Evolutionary conservation across 2,797 vertebrate species (phyloP).

Genomic region (Lacerta bilineata): DNA sequence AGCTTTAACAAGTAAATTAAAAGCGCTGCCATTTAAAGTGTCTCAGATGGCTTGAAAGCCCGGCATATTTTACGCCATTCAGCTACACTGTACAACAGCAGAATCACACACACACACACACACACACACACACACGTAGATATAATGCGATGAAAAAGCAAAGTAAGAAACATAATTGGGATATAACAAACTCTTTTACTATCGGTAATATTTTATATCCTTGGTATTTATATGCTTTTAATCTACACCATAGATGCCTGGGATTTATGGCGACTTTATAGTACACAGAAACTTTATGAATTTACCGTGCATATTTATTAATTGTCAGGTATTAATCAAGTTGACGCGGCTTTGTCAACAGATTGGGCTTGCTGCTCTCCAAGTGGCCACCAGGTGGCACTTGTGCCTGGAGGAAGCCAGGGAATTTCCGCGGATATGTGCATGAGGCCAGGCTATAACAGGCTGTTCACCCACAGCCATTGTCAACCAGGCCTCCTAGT

Average conservation of each 20-base stretch:
- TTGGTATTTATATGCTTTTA: conserved; percentile 35
- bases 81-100: conserved; percentile 6
- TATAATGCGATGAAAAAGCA: neutral
- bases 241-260: conserved; percentile 28
- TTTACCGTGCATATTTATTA: conserved; percentile 34
- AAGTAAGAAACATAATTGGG: conserved; percentile 25
- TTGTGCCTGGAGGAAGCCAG: neutral
- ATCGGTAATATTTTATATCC: conserved; percentile 23
- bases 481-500: neutral
- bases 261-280: conserved; percentile 45
- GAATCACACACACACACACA: neutral
- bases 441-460: too few species aligned
- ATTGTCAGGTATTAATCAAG: conserved; percentile 33
- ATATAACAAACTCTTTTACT: conserved; percentile 47
- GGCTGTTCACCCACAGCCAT: neutral
- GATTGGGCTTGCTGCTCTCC: neutral
- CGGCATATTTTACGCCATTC: neutral
- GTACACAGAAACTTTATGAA: conserved; percentile 41
- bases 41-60: neutral
- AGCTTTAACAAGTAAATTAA: neutral
- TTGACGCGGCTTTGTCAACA: conserved; percentile 22
- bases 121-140: neutral
- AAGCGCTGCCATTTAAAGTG: conserved; percentile 6
- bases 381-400: conserved; percentile 49
- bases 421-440: neutral